Evolutionary conservation across 1,140 invertebrate genomes (phyloP), one percentile per base, ranked within the genome.

Genomic region (Brachionus manjavacas): DNA sequence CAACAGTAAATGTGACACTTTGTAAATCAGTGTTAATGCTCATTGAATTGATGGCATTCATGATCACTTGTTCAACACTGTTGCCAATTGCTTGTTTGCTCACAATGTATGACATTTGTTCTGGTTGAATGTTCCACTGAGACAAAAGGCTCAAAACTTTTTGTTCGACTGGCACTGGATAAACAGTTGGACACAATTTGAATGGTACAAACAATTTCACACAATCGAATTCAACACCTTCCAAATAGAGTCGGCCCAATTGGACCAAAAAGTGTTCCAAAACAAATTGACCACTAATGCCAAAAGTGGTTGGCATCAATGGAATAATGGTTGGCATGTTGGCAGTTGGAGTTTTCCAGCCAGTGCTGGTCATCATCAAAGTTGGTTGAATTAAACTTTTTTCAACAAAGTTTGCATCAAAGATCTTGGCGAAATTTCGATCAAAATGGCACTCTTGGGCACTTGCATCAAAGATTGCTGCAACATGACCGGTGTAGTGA

Each of bases 341-440:
- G n/a, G n/a, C n/a, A 76, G 14, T 76, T 16, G 14, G 31, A 39
- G 28, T 16, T 3, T 39, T 72, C 3, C 35, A n/a, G n/a, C 28
- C n/a, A 39, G 68, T 35, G n/a, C 12, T 35, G n/a, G 28, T 35
- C 31, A n/a, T 46, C 31, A 16, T 76, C 46, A 20, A 46, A 46
- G 20, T 20, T 76, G 41, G 72, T 76, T 46, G 72, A 46, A 46
- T 12, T 4, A 76, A 20, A 4, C 94, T 93, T 85, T 95, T 85
- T 94, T 94, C 0, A 97, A 89, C 86, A 97, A 93, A 0, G 95
- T 93, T 90, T 96, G 95, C 4, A 98, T 89, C 12, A 98, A 91
- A 86, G 93, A 93, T 88, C 96, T 95, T 1, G 96, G 96, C 23
- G 96, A 95, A 84, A 98, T 93, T 91, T 99, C 96, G 85, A 99